Evolutionary conservation across 2,888 invertebrate species (phyloP), one percentile per base, ranked within the genome.

Genomic region (Acanthococcus lagerstroemiae): DNA sequence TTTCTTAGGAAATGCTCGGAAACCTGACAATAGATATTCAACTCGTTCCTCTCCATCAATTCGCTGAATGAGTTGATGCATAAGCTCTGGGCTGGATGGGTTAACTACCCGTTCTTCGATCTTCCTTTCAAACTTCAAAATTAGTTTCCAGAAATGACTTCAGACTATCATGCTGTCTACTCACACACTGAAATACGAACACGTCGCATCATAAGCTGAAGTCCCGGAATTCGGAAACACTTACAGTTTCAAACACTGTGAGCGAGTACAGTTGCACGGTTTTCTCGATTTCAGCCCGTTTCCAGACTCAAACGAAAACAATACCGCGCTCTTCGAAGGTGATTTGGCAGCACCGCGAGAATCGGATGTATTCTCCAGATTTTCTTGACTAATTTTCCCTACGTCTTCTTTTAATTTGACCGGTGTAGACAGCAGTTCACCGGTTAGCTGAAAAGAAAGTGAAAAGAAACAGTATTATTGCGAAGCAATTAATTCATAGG

Each of bases 201-300:
- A 50, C 22, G 9, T 50, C 50, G 2, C 50, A 2, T 12, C 1
- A 2, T 3, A 1, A 21, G n/a, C n/a, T n/a, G 50, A 50, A 22
- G n/a, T 17, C n/a, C n/a, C 21, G n/a, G 5, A 7, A 48, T 17
- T 7, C 6, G n/a, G 17, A 50, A 21, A 4, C 69, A 80, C 83
- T 80, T 77, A 96, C 78, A 99, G 78, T 78, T 99, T 99, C 69
- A 99, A 82, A 75, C 99, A 99, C 76, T 95, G 95, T 2, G 96
- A 97, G 78, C 96, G 96, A 27, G 95, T 97, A 78, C 99, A 99
- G 77, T 99, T 99, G 78, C 99, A 99, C 9, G 96, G 95, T 77
- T 97, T 97, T 54, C 91, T 80, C 1, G 90, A 86, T 70, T 88
- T 79, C 24, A 61, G 26, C 6, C 61, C 61, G 24, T 52, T 52